Base-by-base conservation (phyloP, 2,888 invertebrate species). In the Encarsia formosa region DNA sequence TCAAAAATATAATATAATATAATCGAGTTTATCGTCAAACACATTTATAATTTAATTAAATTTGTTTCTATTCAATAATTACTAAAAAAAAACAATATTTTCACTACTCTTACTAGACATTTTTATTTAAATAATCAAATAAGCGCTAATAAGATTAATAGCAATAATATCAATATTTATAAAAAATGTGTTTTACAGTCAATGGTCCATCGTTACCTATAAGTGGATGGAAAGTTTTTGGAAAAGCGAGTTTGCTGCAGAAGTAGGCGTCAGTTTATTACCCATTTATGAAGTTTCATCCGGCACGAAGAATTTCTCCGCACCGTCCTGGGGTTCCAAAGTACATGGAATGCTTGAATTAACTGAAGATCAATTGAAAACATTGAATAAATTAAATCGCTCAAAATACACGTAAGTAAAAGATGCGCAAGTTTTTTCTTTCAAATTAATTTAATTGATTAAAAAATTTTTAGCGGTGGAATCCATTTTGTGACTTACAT, bases 401-500 rank as follows among this genome's bases (percentile, higher is more conserved):
- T 65, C 66, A 38, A 70, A 72, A 49, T 79, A 77, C 59, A 75
- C 68, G 76, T 78, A 60, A 48, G 43, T 32, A 15, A n/a, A n/a
- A n/a, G n/a, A n/a, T 18, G 31, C 38, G 8, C 19, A 34, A 42
- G 35, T 41, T 16, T 5, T 29, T 18, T 40, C 24, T 15, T 53
- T 41, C 18, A 16, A 22, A 22, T 35, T 19, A 38, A 38, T 45
- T 32, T 19, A 29, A 24, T 38, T n/a, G n/a, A n/a, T n/a, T 22
- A 5, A 20, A 20, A 32, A n/a, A 42, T 34, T 53, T 52, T 35
- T 34, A 86, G 86, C 0, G 74, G 74, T 1, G 91, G 87, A 0
- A 75, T 78, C 46, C 78, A 79, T 4, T 87, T 84, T 59, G 76
- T 84, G 0, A 82, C 87, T 0, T 86, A 86, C 61, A 82, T 84